Evolutionary conservation across 2,888 invertebrate species (phyloP).

Genomic region (Yponomeuta sedellus): DNA sequence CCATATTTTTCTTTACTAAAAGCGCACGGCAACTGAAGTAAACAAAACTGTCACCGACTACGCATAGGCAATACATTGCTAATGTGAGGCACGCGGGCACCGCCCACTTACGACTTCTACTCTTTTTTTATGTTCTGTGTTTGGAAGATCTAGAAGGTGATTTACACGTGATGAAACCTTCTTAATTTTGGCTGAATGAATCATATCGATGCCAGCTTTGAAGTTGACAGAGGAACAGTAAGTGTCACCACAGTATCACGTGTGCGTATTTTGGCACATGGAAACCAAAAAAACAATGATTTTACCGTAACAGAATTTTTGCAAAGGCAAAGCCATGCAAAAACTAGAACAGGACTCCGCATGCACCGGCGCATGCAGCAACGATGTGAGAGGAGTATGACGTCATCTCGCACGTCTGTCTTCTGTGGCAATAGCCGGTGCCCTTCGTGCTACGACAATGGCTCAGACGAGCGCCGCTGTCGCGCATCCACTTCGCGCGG

Average conservation of each 20-base stretch:
- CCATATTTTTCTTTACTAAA: too few relatives aligned
- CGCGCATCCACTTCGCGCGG: constrained; percentile 53
- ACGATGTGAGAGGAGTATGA: background rate
- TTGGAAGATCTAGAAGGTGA: too few relatives aligned
- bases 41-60: too few relatives aligned
- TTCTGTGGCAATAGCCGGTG: background rate
- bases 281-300: background rate
- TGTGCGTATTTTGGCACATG: background rate
- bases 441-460: background rate
- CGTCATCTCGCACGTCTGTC: background rate
- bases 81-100: too few relatives aligned
- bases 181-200: too few relatives aligned
- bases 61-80: too few relatives aligned
- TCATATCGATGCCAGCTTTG: too few relatives aligned
- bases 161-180: too few relatives aligned
- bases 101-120: too few relatives aligned
- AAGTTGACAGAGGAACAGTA: too few relatives aligned
- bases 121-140: too few relatives aligned
- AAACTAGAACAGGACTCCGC: background rate
- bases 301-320: background rate
- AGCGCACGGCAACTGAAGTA: too few relatives aligned
- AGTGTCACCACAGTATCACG: background rate
- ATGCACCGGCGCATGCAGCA: background rate
- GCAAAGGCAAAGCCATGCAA: background rate
- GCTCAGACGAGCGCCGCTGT: constrained; percentile 30